Base-by-base conservation (phyloP, 2,797 vertebrate genomes). In the Cottoperca gobio region DNA sequence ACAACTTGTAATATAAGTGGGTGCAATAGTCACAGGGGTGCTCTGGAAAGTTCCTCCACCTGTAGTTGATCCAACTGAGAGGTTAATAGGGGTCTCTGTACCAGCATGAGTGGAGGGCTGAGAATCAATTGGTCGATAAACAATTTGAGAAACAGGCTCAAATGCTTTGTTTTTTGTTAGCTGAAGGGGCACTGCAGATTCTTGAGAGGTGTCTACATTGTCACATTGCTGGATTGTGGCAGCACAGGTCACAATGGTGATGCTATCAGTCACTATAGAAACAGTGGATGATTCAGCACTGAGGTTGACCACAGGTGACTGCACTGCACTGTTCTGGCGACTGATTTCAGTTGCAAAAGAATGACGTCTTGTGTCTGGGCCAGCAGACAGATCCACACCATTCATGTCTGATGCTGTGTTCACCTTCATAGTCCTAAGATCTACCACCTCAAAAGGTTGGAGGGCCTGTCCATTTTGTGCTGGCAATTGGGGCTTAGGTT, bases 271-370 rank as follows among this genome's bases (percentile, higher is more conserved):
- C 73, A 94, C 90, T 71, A 96, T 79, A 72, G 96, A 92, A 70
- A 97, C 70, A 54, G 96, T 96, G 62, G 96, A 93, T 26, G 95
- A 94, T 6, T 95, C 94, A 63, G 95, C 89, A 68, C 97, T 99
- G 40, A 99, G 96, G 78, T 99, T 99, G 76, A 99, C 95, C 76
- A 99, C 95, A 77, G 97, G 91, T 70, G 98, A 96, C 60, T 99
- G 97, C 43, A 99, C 93, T 24, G 97, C 95, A 89, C 96, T 99
- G 76, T 94, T 95, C 62, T 96, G 96, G 64, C 95, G 95, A 61
- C 78, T 92, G 35, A 79, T 26, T 54, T 97, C 96, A 70, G 79
- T 83, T 49, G 79, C 13, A 70, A 95, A 76, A 6, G 93, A 93
- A 78, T 96, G 97, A 45, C 90, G 94, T 88, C 94, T 96, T 45